Evolutionary conservation across 1,140 invertebrate species (phyloP), one percentile per base, ranked within the genome.

Genomic region (Musca domestica): DNA sequence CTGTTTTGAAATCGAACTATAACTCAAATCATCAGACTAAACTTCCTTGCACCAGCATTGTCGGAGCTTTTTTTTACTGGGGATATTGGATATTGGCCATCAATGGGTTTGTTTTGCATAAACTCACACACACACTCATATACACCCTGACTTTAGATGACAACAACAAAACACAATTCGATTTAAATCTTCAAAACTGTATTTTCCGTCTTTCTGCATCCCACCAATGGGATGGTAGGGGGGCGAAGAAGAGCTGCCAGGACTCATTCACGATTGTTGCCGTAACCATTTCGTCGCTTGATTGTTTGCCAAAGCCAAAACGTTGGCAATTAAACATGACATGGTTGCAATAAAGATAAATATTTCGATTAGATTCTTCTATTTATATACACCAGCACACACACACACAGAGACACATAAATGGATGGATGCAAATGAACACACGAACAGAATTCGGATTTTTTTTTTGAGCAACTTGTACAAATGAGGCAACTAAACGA

Each of bases 271-370:
- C 34, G 34, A 41, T 41, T 41, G 34, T 41, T 41, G 12, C 34
- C 34, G 34, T 41, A 41, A 41, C 34, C 34, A 41, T 41, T 41
- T 41, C n/a, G 34, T 10, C 34, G 34, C 9, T 41, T 41, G 34
- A 41, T 41, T 41, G 34, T 41, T 41, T 34, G 30, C 30, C 27
- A 58, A 67, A 27, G 46, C 27, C n/a, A n/a, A 61, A 58, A 49
- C 49, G 58, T 64, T 68, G 67, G 48, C 67, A 68, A 68, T 68
- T 68, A 68, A 68, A 68, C 67, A 68, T 68, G 67, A 68, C 58
- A 68, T 68, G 56, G 46, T 68, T 48, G 58, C 46, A 49, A 68
- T 64, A 52, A 61, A 64, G 48, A 68, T 64, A 49, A 58, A 58
- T 61, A 58, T 67, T 67, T 67, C 66, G 66, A 67, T 67, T 67